Evolutionary conservation across 2,113 vertebrate genomes (phyloP).

Genomic region (Pedetes capensis): DNA sequence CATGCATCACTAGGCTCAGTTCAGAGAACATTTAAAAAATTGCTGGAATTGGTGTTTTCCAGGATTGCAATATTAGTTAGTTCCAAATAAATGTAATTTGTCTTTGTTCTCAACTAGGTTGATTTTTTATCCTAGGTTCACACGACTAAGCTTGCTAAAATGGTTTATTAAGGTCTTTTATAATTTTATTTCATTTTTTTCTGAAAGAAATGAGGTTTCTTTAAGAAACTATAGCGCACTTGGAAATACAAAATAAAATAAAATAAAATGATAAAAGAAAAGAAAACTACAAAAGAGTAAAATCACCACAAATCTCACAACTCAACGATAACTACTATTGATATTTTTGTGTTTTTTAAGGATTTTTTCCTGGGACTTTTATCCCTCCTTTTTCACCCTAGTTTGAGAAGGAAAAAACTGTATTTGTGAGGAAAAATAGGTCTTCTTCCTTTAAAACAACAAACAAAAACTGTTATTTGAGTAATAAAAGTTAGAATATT

Average conservation of each 20-base stretch:
- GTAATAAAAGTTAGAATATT: not conserved
- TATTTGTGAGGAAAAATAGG: too few relatives aligned
- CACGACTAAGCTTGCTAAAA: not conserved
- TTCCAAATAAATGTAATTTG: not conserved
- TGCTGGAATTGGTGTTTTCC: not conserved
- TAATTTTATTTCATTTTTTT: constrained; percentile 10
- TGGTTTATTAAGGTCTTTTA: not conserved
- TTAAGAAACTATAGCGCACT: not conserved
- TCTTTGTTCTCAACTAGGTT: not conserved
- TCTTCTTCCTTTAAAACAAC: too few relatives aligned
- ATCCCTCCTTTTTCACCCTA: too few relatives aligned
- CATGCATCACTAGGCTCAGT: not conserved
- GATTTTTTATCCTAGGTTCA: not conserved
- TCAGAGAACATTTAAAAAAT: not conserved
- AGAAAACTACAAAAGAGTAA: not conserved
- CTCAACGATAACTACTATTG: not conserved
- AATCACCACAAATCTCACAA: not conserved
- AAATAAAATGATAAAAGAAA: too few relatives aligned
- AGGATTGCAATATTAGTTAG: not conserved
- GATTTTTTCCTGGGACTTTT: not conserved
- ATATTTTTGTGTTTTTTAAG: not conserved
- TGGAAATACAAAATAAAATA: too few relatives aligned
- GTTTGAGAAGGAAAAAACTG: not conserved
- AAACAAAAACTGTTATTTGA: not conserved
- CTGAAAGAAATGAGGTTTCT: not conserved